Conservation (phyloP, 2,797 vertebrate species). For the Serranus cabrilla region DNA sequence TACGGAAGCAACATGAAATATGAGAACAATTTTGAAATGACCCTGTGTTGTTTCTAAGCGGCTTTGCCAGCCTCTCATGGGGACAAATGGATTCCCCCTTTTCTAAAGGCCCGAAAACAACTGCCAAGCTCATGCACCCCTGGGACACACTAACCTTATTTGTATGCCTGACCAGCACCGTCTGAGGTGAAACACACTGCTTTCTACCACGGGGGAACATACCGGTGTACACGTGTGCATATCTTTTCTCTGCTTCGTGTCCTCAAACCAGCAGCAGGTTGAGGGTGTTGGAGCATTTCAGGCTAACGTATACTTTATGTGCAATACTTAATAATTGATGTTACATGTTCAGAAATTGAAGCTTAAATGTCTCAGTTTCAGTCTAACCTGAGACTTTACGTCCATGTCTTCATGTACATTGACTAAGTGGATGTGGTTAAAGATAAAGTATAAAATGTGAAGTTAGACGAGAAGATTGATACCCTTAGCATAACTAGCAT, state of each 20-base stretch:
- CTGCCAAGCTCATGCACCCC: slow-evolving; percentile 49
- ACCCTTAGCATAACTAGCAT: neutral
- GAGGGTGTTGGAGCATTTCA: slow-evolving; percentile 5
- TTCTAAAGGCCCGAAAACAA: slow-evolving; percentile 64
- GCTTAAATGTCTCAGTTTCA: neutral
- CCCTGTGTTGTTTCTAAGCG: slow-evolving; percentile 49
- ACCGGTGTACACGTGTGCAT: slow-evolving; percentile 13
- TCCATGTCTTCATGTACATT: neutral
- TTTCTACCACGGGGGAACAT: slow-evolving; percentile 41
- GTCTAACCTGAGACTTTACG: neutral
- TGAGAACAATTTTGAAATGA: slow-evolving; percentile 30
- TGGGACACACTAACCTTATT: slow-evolving; percentile 65
- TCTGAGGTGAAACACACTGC: slow-evolving; percentile 58
- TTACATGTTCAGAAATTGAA: neutral
- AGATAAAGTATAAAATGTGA: neutral
- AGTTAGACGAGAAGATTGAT: neutral
- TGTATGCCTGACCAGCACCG: slow-evolving; percentile 61
- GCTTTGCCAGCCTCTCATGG: slow-evolving; percentile 54
- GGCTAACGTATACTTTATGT: neutral
- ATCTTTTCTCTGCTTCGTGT: slow-evolving; percentile 16
- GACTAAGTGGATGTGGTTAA: neutral
- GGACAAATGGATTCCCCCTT: slow-evolving; percentile 58
- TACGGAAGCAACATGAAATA: slow-evolving; percentile 41
- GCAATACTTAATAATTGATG: neutral
- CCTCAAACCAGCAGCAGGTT: slow-evolving; percentile 17